phyloP scores from a whole-genome alignment of 2,888 invertebrate species.

The Heliconius ismenius region DNA sequence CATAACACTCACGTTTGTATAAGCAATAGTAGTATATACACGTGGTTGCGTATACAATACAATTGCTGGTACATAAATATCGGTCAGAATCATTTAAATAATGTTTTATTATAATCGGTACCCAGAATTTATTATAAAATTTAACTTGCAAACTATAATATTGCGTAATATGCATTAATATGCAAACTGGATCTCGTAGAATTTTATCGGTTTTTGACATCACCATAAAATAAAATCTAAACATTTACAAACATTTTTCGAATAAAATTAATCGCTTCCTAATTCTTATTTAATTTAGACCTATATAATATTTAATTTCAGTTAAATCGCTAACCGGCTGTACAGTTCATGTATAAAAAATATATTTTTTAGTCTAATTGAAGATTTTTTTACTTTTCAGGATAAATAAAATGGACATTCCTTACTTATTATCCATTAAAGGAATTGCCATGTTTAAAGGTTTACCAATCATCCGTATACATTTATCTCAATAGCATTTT shows the following conservation, averaged over 20 bases:
- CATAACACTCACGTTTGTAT: too few relatives aligned
- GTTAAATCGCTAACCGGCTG: neutral
- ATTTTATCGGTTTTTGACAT: neutral
- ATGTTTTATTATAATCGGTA: neutral
- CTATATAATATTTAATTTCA: neutral
- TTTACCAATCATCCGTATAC: too few relatives aligned
- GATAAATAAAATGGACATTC: too few relatives aligned
- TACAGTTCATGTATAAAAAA: too few relatives aligned
- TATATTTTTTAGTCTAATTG: too few relatives aligned
- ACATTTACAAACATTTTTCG: neutral
- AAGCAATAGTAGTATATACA: neutral
- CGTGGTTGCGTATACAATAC: neutral
- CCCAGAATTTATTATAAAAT: neutral
- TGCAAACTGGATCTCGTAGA: too few relatives aligned
- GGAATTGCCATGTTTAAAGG: too few relatives aligned
- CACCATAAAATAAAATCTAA: constrained; percentile 3
- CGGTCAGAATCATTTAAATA: neutral
- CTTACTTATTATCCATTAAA: too few relatives aligned
- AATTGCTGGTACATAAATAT: neutral
- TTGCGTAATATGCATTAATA: neutral
- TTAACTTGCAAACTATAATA: constrained; percentile 13
- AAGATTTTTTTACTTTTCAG: too few relatives aligned
- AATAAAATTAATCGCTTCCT: constrained; percentile 1
- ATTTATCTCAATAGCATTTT: too few relatives aligned
- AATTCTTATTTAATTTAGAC: neutral